A percentile compares a stretch with the other conserved stretches of the same genome.
Evolutionary conservation across 1,140 invertebrate genomes (phyloP).

Genomic region (Calliopsis andreniformis): DNA sequence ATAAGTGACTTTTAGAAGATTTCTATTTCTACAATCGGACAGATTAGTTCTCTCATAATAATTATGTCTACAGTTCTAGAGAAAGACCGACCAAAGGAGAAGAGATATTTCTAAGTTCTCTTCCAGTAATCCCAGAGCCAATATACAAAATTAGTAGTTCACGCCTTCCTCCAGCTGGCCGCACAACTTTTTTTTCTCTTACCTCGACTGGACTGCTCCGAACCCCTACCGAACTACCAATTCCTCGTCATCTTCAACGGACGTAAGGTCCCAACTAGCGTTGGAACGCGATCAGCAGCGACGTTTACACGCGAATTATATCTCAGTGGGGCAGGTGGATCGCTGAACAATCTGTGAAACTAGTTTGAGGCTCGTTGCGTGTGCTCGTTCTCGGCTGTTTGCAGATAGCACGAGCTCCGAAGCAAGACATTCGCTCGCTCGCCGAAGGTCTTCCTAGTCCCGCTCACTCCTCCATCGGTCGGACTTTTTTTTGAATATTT

Average conservation of each 20-base stretch:
- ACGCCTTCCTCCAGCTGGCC: neutral
- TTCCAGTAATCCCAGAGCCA: neutral
- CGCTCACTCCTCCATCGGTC: neutral
- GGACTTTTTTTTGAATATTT: slow-evolving; percentile 50
- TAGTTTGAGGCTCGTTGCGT: slow-evolving; percentile 53
- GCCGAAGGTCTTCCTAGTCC: slow-evolving; percentile 38
- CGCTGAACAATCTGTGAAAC: slow-evolving; percentile 48
- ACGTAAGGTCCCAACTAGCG: neutral
- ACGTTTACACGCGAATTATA: slow-evolving; percentile 27
- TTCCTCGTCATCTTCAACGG: neutral
- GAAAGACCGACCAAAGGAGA: too few relatives aligned
- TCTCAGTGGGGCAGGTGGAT: slow-evolving; percentile 50
- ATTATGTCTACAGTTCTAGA: too few relatives aligned
- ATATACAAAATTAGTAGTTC: slow-evolving; percentile 6
- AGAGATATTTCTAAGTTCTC: too few relatives aligned
- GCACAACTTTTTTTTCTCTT: neutral
- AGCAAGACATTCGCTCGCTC: slow-evolving; percentile 30
- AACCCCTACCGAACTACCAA: slow-evolving; percentile 3
- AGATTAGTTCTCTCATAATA: too few relatives aligned
- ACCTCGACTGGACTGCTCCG: neutral
- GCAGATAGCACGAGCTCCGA: slow-evolving; percentile 47
- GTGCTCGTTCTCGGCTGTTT: slow-evolving; percentile 46
- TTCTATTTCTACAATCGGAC: too few relatives aligned
- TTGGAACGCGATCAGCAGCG: slow-evolving; percentile 15
- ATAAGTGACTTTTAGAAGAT: too few relatives aligned